These are phyloP conservation scores for Hyphantria cunea DNA, from an alignment of 1,140 invertebrate genomes.

Conservation along the genomic window DNA sequence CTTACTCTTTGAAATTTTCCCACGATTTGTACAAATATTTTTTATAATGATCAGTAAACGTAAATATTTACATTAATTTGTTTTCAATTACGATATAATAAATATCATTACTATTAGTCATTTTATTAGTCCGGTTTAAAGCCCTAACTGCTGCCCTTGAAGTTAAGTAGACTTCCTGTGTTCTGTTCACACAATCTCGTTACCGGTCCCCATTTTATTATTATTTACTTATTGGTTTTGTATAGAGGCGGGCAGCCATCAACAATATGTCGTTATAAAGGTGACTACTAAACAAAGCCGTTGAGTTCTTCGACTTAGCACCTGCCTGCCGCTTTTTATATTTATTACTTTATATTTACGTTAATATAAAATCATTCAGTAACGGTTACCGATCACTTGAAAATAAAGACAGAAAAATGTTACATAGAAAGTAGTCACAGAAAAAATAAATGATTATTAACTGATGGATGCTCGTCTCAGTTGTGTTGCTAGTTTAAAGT, in stretches of 20 bases:
- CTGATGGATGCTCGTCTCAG: constrained; percentile 50
- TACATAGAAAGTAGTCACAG: constrained; percentile 10
- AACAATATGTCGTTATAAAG: constrained; percentile 74
- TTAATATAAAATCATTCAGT: constrained; percentile 38
- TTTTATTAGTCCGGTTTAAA: constrained; percentile 31
- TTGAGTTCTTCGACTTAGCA: constrained; percentile 61
- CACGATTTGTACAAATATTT: constrained; percentile 59
- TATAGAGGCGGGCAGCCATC: constrained; percentile 63
- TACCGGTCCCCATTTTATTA: constrained; percentile 60
- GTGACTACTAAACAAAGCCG: constrained; percentile 74
- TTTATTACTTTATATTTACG: constrained; percentile 16
- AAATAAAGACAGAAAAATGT: constrained; percentile 3
- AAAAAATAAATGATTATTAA: constrained; percentile 24
- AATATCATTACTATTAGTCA: constrained; percentile 2
- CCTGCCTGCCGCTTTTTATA: constrained; percentile 58
- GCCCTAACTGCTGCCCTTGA: constrained; percentile 43
- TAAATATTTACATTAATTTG: constrained; percentile 14
- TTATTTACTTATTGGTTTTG: constrained; percentile 73
- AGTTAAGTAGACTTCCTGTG: constrained; percentile 62
- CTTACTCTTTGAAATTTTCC: constrained; percentile 59
- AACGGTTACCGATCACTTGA: constrained; percentile 34
- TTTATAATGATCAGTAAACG: constrained; percentile 38
- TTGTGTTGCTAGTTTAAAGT: constrained; percentile 61
- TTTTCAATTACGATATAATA: neutral
- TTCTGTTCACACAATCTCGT: constrained; percentile 62